Base-by-base conservation (phyloP, 2,888 invertebrate species). In the Orthosia incerta region DNA sequence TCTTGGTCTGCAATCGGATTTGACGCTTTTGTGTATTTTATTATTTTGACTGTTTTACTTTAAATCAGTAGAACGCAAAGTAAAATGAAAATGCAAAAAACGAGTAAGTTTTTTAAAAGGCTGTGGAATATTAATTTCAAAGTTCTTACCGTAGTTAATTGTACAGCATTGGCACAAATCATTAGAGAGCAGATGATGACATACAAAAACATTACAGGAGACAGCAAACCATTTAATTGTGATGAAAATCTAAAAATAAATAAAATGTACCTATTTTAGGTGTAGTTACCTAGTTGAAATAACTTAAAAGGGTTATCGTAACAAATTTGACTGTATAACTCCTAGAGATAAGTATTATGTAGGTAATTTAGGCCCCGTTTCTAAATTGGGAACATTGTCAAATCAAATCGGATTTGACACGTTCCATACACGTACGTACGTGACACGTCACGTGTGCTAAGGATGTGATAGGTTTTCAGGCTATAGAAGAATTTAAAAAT, bases 171-270 rank as follows among this genome's bases (percentile, higher is more conserved):
- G 0, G 95, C 93, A 78, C 96, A 96, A 59, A 96, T 93, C 96
- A 96, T 96, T 0, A 96, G 84, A 0, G 96, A 96, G 70, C 96
- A 96, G 56, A 96, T 94, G 11, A 96, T 88, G 0, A 96, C 93
- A 80, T 96, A 96, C 51, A 95, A 20, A 83, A 96, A 96, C 94
- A 96, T 92, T 0, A 96, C 94, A 0, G 96, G 96, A 15, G 96
- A 96, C 3, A 95, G 79, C 26, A 96, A 79, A 0, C 90, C 90
- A 78, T 96, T 94, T 0, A 96, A 79, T 20, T 93, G 80, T 71
- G 91, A 88, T 0, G 93, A 89, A 84, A 91, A 93, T 70, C 96
- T 96, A 57, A 93, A 94, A 74, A 31, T 20, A 26, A 20, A 31
- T 31, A 31, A 39, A 39, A 39, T 1, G 0, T 39, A 39, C 9